Evolutionary conservation across 2,113 vertebrate genomes (phyloP), one percentile per base, ranked within the genome.

Genomic region (Catharus bicknelli): DNA sequence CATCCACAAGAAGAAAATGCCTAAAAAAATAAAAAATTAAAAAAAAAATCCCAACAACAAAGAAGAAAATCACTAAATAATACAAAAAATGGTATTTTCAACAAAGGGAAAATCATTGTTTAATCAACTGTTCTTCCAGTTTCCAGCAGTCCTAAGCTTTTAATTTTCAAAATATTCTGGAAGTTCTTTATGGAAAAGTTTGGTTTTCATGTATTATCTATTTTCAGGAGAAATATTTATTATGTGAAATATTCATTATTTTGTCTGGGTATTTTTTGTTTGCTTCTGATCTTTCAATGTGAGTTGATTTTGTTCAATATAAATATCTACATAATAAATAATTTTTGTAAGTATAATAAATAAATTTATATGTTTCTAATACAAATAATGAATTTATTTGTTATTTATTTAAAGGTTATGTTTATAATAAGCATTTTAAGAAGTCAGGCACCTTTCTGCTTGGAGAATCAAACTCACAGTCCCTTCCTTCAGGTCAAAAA

Each of bases 401-500:
- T 23, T 13, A 17, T 18, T 55, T 7, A n/a, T 74, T 48, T 23
- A 4, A 40, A 8, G 29, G 7, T 8, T 26, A 1, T 2, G 22
- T 13, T 38, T 15, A 43, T 1, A 83, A 42, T 2, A 19, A 90
- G 5, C 16, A 55, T 9, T 59, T 64, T 43, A 82, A 80, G 43
- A 80, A 85, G 23, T 3, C 67, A 94, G 40, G 97, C 97, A 99
- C 99, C 98, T 99, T 96, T 99, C 99, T 4, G 98, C 98, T 92
- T 99, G 99, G 43, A 99, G 97, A 96, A 99, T 99, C 94, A 99
- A 98, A 93, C 99, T 99, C 75, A 99, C 98, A 30, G 98, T 98
- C 97, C 99, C 99, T 95, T 99, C 99, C 97, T 99, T 99, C 91
- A 99, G 98, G 95, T 99, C 99, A 97, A 99, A 99, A 96, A 99